Base-by-base conservation (phyloP, 2,888 invertebrate genomes). In the Hyposoter dolosus region DNA sequence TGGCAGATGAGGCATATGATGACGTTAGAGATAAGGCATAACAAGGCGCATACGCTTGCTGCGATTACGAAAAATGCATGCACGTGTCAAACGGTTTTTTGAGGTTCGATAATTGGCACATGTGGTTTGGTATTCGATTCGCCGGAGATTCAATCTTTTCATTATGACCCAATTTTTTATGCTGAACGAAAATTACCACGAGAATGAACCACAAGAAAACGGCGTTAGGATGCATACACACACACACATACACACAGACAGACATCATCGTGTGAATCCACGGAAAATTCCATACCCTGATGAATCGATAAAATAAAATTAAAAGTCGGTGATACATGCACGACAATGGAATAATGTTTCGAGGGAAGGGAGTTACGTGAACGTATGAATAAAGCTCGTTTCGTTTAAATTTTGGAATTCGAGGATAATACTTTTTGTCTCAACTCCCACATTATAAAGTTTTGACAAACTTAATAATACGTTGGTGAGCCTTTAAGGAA, bases 341-440 rank as follows among this genome's bases (percentile, higher is more conserved):
- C 35, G 19, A 75, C 56, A 6, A 56, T 82, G 74, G 68, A 82
- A 82, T 75, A 75, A 19, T 68, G n/a, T 23, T 47, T 45, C 23
- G 35, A 17, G 28, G 23, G 9, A 32, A 40, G 19, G 72, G 45
- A 65, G 23, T n/a, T 53, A 45, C 1, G 45, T 47, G 6, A 53
- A 23, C 35, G 79, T 71, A 15, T n/a, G n/a, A 63, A 71, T 35
- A 47, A 69, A 71, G 71, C 71, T 71, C 56, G 19, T 71, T 84
- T 40, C 4, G 47, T 32, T 28, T 77, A 53, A 80, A 50, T 80
- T 66, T 66, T 68, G 83, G 80, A 82, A 83, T 85, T 56, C 45
- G 56, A 66, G 85, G 71, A 83, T 85, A 83, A 85, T 83, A 85
- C 85, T 82, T 82, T 79, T 82, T 32, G 76, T 76, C 56, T 68